phyloP scores from a whole-genome alignment of 2,797 vertebrate species.

The Hypotaenidia philippensis region DNA sequence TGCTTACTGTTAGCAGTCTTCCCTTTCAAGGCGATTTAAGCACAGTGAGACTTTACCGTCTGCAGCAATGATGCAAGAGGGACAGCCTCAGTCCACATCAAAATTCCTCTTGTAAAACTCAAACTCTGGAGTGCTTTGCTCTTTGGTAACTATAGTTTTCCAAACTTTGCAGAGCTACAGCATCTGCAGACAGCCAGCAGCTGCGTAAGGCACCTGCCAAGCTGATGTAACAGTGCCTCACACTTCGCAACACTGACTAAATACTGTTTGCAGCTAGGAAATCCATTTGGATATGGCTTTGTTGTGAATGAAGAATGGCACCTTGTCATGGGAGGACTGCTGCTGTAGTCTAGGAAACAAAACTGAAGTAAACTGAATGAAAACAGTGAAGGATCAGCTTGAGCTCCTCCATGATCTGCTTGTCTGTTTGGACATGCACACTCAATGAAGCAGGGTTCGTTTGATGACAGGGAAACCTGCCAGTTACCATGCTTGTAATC shows the following conservation, averaged over 20 bases:
- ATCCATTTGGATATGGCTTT: background rate
- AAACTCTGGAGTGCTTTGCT: background rate
- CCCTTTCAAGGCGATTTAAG: background rate
- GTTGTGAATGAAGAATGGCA: background rate
- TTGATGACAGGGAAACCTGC: background rate
- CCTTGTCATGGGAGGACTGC: background rate
- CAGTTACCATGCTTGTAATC: background rate
- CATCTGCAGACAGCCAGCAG: conserved; percentile 60
- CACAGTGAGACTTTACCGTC: fast-evolving
- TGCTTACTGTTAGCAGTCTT: background rate
- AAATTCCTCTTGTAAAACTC: background rate
- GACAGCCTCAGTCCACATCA: background rate
- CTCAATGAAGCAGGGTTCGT: background rate
- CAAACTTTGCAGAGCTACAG: background rate
- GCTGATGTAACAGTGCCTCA: background rate
- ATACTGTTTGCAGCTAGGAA: background rate
- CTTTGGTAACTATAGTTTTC: background rate
- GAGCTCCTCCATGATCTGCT: background rate
- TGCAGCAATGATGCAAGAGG: background rate
- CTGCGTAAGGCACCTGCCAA: conserved; percentile 28
- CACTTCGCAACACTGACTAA: background rate
- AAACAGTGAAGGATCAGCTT: background rate
- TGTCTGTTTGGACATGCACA: background rate
- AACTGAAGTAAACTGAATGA: background rate
- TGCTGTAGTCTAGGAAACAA: background rate